A percentile compares a stretch with the other conserved stretches of the same genome.
Evolutionary conservation across 2,888 invertebrate species (phyloP).

Genomic region (Synergus gifuensis): DNA sequence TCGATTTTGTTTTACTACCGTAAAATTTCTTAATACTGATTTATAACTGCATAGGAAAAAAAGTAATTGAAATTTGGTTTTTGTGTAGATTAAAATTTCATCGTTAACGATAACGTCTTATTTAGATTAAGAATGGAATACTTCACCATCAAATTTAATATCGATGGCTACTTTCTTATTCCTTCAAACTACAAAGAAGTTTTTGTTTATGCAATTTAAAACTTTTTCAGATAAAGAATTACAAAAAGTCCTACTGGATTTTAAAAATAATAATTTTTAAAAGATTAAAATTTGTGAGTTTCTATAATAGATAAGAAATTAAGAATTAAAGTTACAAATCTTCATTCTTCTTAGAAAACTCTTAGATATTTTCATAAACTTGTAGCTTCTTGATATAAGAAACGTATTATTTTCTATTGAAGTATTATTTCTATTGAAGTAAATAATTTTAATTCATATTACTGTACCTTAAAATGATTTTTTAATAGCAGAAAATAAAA

Average conservation of each 20-base stretch:
- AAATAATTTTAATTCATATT: too few species aligned
- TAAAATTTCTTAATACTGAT: neutral
- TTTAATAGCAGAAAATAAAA: neutral
- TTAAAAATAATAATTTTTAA: too few species aligned
- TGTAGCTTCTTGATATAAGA: neutral
- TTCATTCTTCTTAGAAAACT: too few species aligned
- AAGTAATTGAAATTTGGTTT: neutral
- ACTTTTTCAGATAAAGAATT: neutral
- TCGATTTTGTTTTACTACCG: neutral
- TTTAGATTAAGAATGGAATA: neutral
- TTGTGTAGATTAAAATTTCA: neutral
- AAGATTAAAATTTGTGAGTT: too few species aligned
- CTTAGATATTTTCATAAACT: too few species aligned
- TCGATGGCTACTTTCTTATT: neutral
- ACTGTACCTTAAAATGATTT: neutral
- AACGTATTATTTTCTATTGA: neutral
- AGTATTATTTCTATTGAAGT: neutral
- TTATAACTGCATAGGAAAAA: neutral
- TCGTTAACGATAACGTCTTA: neutral
- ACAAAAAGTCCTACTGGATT: too few species aligned
- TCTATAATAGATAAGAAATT: too few species aligned
- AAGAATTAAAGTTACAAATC: too few species aligned
- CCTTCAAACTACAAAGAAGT: neutral
- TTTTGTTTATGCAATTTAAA: neutral
- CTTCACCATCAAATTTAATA: neutral